These are phyloP conservation scores for Netelia melanura DNA, from an alignment of 2,888 invertebrate genomes.

Conservation along the genomic window DNA sequence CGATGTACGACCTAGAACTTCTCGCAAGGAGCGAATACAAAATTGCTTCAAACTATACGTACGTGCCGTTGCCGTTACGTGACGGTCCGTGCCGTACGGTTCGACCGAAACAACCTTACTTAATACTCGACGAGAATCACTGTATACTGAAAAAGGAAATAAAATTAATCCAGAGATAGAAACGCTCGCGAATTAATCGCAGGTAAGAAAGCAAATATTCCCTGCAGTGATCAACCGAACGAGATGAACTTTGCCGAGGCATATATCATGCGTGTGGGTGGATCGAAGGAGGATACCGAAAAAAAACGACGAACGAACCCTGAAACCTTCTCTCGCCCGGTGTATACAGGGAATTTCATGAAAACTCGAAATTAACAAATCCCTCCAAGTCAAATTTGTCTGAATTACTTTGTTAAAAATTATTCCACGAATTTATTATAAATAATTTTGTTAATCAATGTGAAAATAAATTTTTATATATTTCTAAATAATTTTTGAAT, in stretches of 20 bases:
- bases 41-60: too few relatives aligned
- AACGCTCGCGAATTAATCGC: slow-evolving; percentile 41
- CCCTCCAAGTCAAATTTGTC: too few relatives aligned
- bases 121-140: background rate
- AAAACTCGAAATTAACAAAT: too few relatives aligned
- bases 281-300: slow-evolving; percentile 64
- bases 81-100: background rate
- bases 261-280: slow-evolving; percentile 70
- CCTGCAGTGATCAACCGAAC: slow-evolving; percentile 61
- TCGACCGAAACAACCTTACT: background rate
- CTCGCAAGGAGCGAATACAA: too few relatives aligned
- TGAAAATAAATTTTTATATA: too few relatives aligned
- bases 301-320: slow-evolving; percentile 53
- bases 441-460: too few relatives aligned
- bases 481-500: too few relatives aligned
- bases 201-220: slow-evolving; percentile 46
- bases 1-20: too few relatives aligned
- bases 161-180: slow-evolving; percentile 48
- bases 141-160: background rate
- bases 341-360: background rate
- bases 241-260: slow-evolving; percentile 69
- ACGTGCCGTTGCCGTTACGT: background rate
- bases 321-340: slow-evolving; percentile 30
- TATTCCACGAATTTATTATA: too few relatives aligned
- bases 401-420: too few relatives aligned